Evolutionary conservation across 2,888 invertebrate genomes (phyloP), one percentile per base, ranked within the genome.

Genomic region (Drosophila pegasa): DNA sequence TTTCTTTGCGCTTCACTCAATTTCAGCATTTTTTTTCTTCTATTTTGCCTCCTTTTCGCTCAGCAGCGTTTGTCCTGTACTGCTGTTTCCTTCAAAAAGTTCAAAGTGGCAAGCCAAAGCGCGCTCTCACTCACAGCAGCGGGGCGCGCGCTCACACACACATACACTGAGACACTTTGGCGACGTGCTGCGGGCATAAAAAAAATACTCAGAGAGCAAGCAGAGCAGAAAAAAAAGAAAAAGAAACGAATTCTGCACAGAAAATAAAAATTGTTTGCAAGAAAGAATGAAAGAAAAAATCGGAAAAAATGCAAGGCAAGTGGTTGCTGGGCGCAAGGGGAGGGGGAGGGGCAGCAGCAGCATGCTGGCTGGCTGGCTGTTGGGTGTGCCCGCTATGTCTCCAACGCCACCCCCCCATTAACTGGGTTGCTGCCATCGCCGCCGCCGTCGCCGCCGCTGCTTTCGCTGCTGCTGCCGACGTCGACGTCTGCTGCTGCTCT

Each of bases 181-280:
- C 80, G 85, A 85, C 85, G 80, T 71, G 84, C 84, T 70, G 81
- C 65, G 85, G 74, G 70, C 63, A 63, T 52, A 66, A 78, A 71
- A 77, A 72, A 81, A 79, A 60, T 72, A 61, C 76, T 80, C 80
- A 70, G 86, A 83, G 84, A 86, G 71, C 61, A 47, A 67, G 41
- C 67, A 75, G 63, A 69, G 66, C 52, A 60, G 63, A 40, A 45
- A 59, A 71, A 64, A 74, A 75, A 75, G n/a, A 72, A 72, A 54
- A 18, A 10, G 50, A 75, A 76, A 74, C 58, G 77, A 87, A 86
- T 80, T 87, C 86, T 85, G 89, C 89, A 89, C 89, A 89, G 89
- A 89, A 89, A 87, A 88, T 89, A 89, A 90, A 89, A 89, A 89
- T 89, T 84, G 79, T 85, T 88, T 86, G 80, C 80, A 90, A 88